Percentiles rank a stretch among this genome's conserved stretches.
Evolutionary conservation across 2,113 vertebrate genomes (phyloP).

Genomic region (Scophthalmus maximus): DNA sequence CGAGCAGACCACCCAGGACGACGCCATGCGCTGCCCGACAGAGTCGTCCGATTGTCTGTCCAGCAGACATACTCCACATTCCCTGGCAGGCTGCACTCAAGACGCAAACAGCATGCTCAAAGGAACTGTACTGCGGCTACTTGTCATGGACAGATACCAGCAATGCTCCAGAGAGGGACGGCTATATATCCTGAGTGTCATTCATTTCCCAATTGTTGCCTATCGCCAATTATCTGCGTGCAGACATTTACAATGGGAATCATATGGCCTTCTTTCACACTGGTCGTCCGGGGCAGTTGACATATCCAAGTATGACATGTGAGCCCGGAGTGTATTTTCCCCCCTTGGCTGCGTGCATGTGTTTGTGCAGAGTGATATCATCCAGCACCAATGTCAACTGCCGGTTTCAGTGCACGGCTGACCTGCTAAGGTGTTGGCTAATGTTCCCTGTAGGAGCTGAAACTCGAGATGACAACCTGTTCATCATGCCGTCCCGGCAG

Average conservation of each 20-base stretch:
- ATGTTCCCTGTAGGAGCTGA: conserved; percentile 68
- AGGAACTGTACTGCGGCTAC: conserved; percentile 39
- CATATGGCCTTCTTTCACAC: conserved; percentile 31
- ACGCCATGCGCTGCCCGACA: conserved; percentile 26
- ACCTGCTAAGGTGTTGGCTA: conserved; percentile 57
- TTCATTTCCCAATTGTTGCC: conserved; percentile 44
- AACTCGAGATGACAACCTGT: conserved; percentile 72
- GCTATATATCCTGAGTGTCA: conserved; percentile 13
- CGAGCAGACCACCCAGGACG: conserved; percentile 74
- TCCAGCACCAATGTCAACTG: conserved; percentile 41
- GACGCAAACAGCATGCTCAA: conserved; percentile 41
- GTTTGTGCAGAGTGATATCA: conserved; percentile 51
- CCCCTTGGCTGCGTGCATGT: conserved; percentile 15
- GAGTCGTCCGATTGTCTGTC: conserved; percentile 78
- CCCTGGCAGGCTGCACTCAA: conserved; percentile 37
- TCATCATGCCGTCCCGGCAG: conserved; percentile 31
- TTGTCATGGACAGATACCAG: conserved; percentile 44
- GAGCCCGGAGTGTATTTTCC: conserved; percentile 27
- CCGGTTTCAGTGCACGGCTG: conserved; percentile 53
- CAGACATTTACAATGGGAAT: conserved; percentile 50
- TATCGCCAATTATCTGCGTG: conserved; percentile 44
- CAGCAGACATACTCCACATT: conserved; percentile 71
- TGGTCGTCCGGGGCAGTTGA: conserved; percentile 26
- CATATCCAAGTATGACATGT: conserved; percentile 53
- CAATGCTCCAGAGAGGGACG: conserved; percentile 7